A percentile compares a stretch with the other conserved stretches of the same genome.
Evolutionary conservation across 2,888 invertebrate species (phyloP).

Genomic region (Leptinotarsa haldemani): DNA sequence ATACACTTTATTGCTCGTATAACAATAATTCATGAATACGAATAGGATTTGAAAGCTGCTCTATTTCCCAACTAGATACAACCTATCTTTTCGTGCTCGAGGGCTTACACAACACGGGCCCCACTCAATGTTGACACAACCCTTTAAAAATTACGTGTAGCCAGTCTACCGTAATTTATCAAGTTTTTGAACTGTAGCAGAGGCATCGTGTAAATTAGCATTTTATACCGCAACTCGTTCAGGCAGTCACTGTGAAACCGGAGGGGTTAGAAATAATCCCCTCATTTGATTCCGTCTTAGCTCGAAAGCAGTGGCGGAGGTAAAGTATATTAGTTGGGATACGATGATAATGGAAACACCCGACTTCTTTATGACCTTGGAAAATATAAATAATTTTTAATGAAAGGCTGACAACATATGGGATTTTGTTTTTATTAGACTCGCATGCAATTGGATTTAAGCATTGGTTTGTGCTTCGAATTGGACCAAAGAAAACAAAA

Average conservation of each 20-base stretch:
- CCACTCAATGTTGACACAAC: slow-evolving; percentile 45
- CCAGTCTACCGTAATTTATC: slow-evolving; percentile 43
- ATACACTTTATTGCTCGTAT: too few relatives aligned
- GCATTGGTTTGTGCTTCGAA: too few relatives aligned
- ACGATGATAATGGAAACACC: too few relatives aligned
- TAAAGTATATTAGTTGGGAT: too few relatives aligned
- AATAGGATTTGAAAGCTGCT: background rate
- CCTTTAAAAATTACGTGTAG: slow-evolving; percentile 32
- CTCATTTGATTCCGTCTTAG: slow-evolving; percentile 57
- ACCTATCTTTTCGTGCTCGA: slow-evolving; percentile 17
- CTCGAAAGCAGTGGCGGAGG: slow-evolving; percentile 29
- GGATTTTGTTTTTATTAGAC: too few relatives aligned
- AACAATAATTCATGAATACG: too few relatives aligned
- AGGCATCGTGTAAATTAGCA: slow-evolving; percentile 58
- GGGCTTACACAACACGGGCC: slow-evolving; percentile 28
- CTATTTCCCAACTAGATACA: slow-evolving; percentile 8
- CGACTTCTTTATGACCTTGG: too few relatives aligned
- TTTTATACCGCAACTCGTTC: slow-evolving; percentile 58
- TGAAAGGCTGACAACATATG: too few relatives aligned
- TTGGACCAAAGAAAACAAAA: too few relatives aligned
- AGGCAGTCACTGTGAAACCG: slow-evolving; percentile 53
- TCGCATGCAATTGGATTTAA: too few relatives aligned
- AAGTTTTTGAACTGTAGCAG: slow-evolving; percentile 51
- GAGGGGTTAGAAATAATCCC: slow-evolving; percentile 58
- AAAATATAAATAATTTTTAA: too few relatives aligned